These are phyloP conservation scores for Mallotus villosus DNA, from an alignment of 2,797 vertebrate species.

Conservation along the genomic window DNA sequence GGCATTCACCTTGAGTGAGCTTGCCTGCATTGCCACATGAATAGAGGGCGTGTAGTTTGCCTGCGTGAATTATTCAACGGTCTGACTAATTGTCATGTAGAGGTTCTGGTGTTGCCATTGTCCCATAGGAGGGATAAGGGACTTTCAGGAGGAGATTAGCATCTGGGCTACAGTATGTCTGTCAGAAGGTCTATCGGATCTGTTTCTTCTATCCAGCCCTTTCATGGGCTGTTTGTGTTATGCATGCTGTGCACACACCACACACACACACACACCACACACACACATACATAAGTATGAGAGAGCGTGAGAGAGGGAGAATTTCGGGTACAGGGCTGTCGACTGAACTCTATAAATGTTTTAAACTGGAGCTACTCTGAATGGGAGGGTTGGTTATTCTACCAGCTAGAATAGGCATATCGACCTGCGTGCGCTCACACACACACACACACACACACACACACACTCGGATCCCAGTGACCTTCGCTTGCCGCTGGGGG, in stretches of 20 bases:
- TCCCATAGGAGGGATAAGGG: slow-evolving; percentile 10
- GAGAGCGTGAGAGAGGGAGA: slow-evolving; percentile 13
- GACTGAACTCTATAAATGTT: slow-evolving; percentile 60
- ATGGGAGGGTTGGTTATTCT: slow-evolving; percentile 50
- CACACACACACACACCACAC: neutral
- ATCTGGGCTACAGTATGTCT: slow-evolving; percentile 6
- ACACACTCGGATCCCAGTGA: slow-evolving; percentile 43
- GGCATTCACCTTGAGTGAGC: neutral
- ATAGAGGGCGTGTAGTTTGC: slow-evolving; percentile 33
- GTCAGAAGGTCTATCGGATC: neutral
- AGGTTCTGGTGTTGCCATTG: slow-evolving; percentile 8
- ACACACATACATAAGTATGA: neutral
- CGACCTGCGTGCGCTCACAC: neutral
- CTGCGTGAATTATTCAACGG: slow-evolving; percentile 41
- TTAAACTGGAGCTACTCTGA: slow-evolving; percentile 45
- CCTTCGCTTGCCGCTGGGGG: slow-evolving; percentile 37
- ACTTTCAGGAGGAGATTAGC: slow-evolving; percentile 11
- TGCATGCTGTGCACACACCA: neutral
- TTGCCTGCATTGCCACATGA: slow-evolving; percentile 5
- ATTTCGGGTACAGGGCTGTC: slow-evolving; percentile 27
- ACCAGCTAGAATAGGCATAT: slow-evolving; percentile 11
- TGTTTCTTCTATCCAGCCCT: neutral
- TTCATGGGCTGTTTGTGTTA: neutral
- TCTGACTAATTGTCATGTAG: slow-evolving; percentile 17
- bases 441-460: slow-evolving; percentile 18